These are phyloP conservation scores for Alectoris magna DNA, from an alignment of 2,797 vertebrate species.

Conservation along the genomic window DNA sequence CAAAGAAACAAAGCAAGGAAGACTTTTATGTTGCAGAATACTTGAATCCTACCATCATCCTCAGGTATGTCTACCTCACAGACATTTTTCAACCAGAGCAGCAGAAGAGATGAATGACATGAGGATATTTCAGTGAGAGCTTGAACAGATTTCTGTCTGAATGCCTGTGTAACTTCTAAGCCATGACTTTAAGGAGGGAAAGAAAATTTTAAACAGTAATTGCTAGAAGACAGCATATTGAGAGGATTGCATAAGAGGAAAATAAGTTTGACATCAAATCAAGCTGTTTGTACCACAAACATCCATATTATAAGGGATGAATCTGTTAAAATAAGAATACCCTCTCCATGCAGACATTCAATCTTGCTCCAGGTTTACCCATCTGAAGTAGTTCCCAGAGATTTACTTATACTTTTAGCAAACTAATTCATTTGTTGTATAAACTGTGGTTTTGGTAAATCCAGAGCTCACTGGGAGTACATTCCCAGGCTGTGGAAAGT, in stretches of 20 bases:
- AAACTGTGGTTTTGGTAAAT: not conserved
- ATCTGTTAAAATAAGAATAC: constrained; percentile 25
- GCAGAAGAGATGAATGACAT: not conserved
- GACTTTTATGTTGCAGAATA: not conserved
- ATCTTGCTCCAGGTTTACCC: not conserved
- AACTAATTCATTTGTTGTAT: not conserved
- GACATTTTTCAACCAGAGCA: not conserved
- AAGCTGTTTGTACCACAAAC: not conserved
- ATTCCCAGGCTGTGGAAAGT: not conserved
- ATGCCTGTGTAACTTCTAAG: not conserved
- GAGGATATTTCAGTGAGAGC: not conserved
- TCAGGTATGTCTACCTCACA: not conserved
- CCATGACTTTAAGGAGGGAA: not conserved
- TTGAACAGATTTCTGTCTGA: not conserved
- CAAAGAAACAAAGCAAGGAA: not conserved
- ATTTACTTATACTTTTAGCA: not conserved
- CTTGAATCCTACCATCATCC: not conserved
- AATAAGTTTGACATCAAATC: constrained; percentile 12
- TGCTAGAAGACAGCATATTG: not conserved
- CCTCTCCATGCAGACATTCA: not conserved
- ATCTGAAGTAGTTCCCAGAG: not conserved
- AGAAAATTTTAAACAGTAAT: not conserved
- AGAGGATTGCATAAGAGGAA: not conserved
- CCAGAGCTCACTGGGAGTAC: not conserved
- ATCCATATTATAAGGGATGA: constrained; percentile 24